Base-by-base conservation (phyloP, 2,888 invertebrate genomes). In the Papilio demoleus region DNA sequence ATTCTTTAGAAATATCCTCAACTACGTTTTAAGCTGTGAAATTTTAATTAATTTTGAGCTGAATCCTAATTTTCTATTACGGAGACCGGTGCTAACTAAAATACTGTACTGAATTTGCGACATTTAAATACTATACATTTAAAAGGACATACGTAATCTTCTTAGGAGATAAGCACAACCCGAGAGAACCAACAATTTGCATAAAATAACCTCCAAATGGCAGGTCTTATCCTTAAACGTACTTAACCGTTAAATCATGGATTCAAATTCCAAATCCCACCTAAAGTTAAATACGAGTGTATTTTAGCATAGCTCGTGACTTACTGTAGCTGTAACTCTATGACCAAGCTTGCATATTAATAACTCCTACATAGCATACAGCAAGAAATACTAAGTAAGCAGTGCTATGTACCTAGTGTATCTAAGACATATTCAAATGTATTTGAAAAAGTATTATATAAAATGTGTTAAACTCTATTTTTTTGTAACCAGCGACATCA, bases 401-500 rank as follows among this genome's bases (percentile, higher is more conserved):
- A n/a, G n/a, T n/a, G n/a, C n/a, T n/a, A n/a, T n/a, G n/a, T n/a
- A n/a, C n/a, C n/a, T n/a, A n/a, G n/a, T n/a, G n/a, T n/a, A n/a
- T n/a, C n/a, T n/a, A n/a, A n/a, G n/a, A n/a, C n/a, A n/a, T n/a
- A n/a, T n/a, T n/a, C n/a, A n/a, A n/a, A n/a, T n/a, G n/a, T n/a
- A n/a, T n/a, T n/a, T n/a, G n/a, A n/a, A n/a, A n/a, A n/a, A n/a
- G n/a, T n/a, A 31, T 31, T 4, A 31, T 14, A 38, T 4, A 38
- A 14, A 1, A 38, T 38, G 3, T 45, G 42, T 17, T 1, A 6
- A 42, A 19, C 9, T 19, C 5, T 17, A 6, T 31, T 65, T 40
- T 24, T 34, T 22, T 50, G 11, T 24, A 61, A 76, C 0, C 78
- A 92, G 92, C 92, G 1, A 85, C 82, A 63, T 92, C 92, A 72